A percentile compares a stretch with the other conserved stretches of the same genome.
These are phyloP conservation scores for Phrynocephalus guinanensis DNA, from an alignment of 2,797 vertebrate genomes.

Conservation along the genomic window DNA sequence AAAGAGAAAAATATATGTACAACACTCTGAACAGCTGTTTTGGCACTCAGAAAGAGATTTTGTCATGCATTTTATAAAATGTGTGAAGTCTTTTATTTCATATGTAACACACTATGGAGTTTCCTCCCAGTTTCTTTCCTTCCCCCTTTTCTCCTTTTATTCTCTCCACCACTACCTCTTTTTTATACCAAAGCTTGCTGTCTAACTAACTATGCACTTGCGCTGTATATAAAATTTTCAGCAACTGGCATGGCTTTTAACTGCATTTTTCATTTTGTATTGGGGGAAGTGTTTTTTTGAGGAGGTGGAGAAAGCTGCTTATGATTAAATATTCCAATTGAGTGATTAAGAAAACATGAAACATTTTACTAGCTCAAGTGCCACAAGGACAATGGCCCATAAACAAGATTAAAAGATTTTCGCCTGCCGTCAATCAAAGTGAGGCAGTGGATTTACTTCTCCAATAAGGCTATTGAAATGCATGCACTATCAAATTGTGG, in stretches of 20 bases:
- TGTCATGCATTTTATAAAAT: background rate
- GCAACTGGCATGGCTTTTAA: conserved; percentile 34
- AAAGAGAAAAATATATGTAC: no score
- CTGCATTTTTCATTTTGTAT: conserved; percentile 28
- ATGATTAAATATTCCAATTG: conserved; percentile 56
- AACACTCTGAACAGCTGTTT: no score
- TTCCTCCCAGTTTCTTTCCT: no score
- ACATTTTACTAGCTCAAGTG: conserved; percentile 61
- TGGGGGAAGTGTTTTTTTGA: conserved; percentile 43
- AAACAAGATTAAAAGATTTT: conserved; percentile 54
- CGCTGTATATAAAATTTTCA: conserved; percentile 38
- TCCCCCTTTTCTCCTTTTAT: no score
- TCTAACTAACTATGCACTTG: background rate
- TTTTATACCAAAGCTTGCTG: background rate
- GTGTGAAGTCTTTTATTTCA: background rate
- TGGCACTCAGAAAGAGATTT: background rate
- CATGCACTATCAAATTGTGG: conserved; percentile 16
- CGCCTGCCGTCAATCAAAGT: conserved; percentile 54
- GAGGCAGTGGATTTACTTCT: conserved; percentile 38
- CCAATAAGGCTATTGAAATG: conserved; percentile 47
- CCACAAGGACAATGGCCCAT: conserved; percentile 53
- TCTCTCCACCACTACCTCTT: no score
- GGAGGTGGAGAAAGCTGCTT: background rate
- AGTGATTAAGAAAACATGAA: conserved; percentile 59
- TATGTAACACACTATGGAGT: background rate